A percentile compares a stretch with the other conserved stretches of the same genome.
Conservation (phyloP, 2,797 vertebrate species). For the Macropodus opercularis region DNA sequence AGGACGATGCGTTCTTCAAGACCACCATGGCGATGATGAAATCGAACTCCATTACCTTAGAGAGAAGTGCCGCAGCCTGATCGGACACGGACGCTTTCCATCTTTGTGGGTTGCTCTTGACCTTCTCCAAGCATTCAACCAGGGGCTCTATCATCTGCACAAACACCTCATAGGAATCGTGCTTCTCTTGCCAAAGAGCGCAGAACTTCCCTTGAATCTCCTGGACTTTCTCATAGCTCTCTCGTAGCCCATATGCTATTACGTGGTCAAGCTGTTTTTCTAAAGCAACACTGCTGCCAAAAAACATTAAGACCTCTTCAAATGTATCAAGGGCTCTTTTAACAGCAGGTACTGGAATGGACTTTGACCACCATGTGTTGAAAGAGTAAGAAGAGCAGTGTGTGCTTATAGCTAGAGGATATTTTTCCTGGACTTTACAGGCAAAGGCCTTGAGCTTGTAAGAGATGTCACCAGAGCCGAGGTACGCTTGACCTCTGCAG, state of each 20-base stretch:
- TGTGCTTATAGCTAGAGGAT: constrained; percentile 85
- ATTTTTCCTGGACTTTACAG: constrained; percentile 84
- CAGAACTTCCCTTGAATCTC: constrained; percentile 84
- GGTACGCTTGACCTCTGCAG: constrained; percentile 85
- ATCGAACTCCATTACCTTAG: constrained; percentile 82
- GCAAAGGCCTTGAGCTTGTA: constrained; percentile 86
- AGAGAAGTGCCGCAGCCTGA: constrained; percentile 74
- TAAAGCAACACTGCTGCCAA: constrained; percentile 71
- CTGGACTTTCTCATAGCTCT: constrained; percentile 85
- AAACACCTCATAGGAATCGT: constrained; percentile 85
- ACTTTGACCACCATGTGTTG: constrained; percentile 87
- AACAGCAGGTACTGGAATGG: constrained; percentile 81
- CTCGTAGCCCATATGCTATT: constrained; percentile 80
- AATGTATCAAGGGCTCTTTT: constrained; percentile 81
- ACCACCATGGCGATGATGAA: constrained; percentile 85
- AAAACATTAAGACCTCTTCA: constrained; percentile 83
- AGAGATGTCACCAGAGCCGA: constrained; percentile 83
- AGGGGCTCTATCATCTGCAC: constrained; percentile 85
- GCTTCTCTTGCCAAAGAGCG: constrained; percentile 82
- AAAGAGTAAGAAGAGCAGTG: constrained; percentile 86
- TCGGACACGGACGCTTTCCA: constrained; percentile 76
- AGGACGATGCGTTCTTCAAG: constrained; percentile 83
- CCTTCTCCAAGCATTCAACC: constrained; percentile 81
- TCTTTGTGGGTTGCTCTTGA: constrained; percentile 80
- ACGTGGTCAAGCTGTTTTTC: constrained; percentile 84